Conservation (phyloP, 92 coral and sea anemone genomes). For the Parazoanthus darwini region DNA sequence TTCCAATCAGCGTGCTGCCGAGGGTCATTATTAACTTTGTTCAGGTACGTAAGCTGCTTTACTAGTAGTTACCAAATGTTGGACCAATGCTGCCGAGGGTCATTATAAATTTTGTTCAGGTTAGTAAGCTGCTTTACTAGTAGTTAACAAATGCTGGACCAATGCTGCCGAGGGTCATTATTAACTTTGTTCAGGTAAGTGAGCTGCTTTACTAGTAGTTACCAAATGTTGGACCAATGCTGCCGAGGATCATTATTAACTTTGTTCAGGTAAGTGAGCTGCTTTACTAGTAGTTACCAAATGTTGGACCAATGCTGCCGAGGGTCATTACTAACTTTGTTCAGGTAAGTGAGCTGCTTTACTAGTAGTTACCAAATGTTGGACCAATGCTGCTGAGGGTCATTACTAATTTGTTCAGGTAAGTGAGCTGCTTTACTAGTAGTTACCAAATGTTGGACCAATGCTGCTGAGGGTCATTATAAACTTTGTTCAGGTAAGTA, state of each 20-base stretch:
- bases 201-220: too few species aligned
- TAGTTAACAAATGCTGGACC: too few species aligned
- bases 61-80: too few species aligned
- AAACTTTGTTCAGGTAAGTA: constrained; percentile 79
- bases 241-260: constrained; percentile 77
- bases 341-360: constrained; percentile 64
- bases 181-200: too few species aligned
- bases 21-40: constrained; percentile 71
- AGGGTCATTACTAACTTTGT: constrained; percentile 69
- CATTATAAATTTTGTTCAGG: constrained; percentile 80
- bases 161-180: too few species aligned
- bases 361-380: too few species aligned
- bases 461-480: constrained; percentile 77
- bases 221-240: too few species aligned
- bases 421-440: too few species aligned
- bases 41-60: constrained; percentile 64
- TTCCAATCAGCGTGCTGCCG: constrained; percentile 77
- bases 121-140: constrained; percentile 5
- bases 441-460: too few species aligned
- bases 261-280: constrained; percentile 76
- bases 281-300: neutral
- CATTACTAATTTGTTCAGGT: too few species aligned
- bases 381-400: too few species aligned
- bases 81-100: constrained; percentile 35
- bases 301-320: too few species aligned